phyloP scores from a whole-genome alignment of 2,797 vertebrate species.

The Apogon hyalosoma region DNA sequence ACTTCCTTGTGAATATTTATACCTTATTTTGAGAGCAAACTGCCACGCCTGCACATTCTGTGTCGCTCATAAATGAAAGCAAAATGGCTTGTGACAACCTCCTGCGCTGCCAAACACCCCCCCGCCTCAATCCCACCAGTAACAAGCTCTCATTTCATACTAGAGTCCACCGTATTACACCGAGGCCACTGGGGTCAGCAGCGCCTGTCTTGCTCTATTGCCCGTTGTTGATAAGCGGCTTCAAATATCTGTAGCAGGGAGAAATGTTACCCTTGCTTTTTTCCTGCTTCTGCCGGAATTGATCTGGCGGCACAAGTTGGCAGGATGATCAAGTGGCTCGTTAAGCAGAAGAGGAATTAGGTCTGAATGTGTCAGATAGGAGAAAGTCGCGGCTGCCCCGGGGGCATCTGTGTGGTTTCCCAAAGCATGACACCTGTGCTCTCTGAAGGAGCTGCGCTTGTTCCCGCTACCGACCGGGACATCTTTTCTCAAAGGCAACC shows the following conservation, averaged over 20 bases:
- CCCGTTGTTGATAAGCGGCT: slow-evolving; percentile 68
- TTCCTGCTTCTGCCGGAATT: slow-evolving; percentile 56
- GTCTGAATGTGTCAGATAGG: slow-evolving; percentile 66
- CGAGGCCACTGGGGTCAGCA: slow-evolving; percentile 55
- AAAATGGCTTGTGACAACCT: slow-evolving; percentile 20
- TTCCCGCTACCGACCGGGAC: not conserved
- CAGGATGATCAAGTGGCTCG: slow-evolving; percentile 83
- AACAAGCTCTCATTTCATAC: slow-evolving; percentile 53
- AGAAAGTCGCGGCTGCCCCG: slow-evolving; percentile 50
- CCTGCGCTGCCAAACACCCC: not conserved
- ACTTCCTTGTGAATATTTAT: not conserved
- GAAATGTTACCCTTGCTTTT: slow-evolving; percentile 47
- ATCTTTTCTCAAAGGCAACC: slow-evolving; percentile 25
- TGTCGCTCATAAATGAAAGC: slow-evolving; percentile 17
- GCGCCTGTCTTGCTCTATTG: slow-evolving; percentile 56
- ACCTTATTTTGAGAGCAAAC: not conserved
- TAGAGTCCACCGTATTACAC: slow-evolving; percentile 39
- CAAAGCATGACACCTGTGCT: slow-evolving; percentile 48
- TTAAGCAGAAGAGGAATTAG: slow-evolving; percentile 77
- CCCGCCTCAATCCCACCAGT: not conserved
- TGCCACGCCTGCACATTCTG: not conserved
- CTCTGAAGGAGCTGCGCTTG: slow-evolving; percentile 16
- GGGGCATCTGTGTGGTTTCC: slow-evolving; percentile 39
- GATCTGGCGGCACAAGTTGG: slow-evolving; percentile 69
- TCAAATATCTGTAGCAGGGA: slow-evolving; percentile 51